Evolutionary conservation across 2,888 invertebrate genomes (phyloP), one percentile per base, ranked within the genome.

Genomic region (Tetrapedia diversipes): DNA sequence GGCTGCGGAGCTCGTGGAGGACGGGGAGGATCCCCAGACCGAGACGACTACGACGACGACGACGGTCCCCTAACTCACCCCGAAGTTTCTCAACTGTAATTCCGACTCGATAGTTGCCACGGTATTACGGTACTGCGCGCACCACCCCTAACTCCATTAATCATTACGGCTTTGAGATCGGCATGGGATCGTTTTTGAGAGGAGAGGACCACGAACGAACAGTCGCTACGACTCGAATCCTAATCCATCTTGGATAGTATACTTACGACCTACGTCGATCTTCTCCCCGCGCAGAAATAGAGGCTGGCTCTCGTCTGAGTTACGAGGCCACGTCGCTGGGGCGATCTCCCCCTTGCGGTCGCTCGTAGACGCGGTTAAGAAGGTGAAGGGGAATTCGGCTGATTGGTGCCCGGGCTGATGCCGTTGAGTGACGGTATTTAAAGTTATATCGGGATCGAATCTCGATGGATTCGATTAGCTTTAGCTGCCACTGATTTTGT

Each of bases 1-100:
- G 78, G 63, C 74, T 77, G 78, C 32, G 63, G 56, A 76, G 72
- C 64, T 77, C 72, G 82, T 80, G 73, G 78, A 19, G 16, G 73
- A 74, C 60, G 74, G 69, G 32, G 67, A 66, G 67, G 77, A 76
- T 81, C 80, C 51, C 61, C 76, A 68, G 37, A 71, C 66, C 74
- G 77, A 68, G 68, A 53, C 69, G 63, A 73, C n/a, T n/a, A n/a
- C n/a, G n/a, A n/a, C n/a, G 47, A 47, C 49, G 49, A 51, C 76
- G 77, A 43, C 76, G 67, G 74, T 70, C 72, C 60, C 67, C 74
- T 80, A 86, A 80, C 84, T 85, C 82, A 77, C 66, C 73, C 56
- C 77, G 69, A 82, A 88, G 87, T 88, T 88, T 84, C 86, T 81
- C 87, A 86, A 86, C 86, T 85, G 86, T 88, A 88, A 88, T 87